Evolutionary conservation across 2,888 invertebrate species (phyloP), one percentile per base, ranked within the genome.

Genomic region (Campaea margaritaria): DNA sequence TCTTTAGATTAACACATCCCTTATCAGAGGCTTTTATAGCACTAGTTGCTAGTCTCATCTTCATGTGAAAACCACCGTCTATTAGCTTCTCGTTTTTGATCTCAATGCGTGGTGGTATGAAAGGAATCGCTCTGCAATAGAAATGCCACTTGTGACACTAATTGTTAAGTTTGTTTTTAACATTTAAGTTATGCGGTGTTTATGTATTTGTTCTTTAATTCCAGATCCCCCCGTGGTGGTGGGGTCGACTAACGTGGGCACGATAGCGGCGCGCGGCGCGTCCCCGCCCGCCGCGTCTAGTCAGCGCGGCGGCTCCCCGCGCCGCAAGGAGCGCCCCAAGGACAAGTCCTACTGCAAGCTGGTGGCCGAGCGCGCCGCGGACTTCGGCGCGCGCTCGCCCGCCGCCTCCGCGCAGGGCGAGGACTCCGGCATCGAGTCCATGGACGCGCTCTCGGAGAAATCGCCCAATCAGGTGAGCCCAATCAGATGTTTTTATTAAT

Each of bases 401-500:
- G 85, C 85, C 70, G 89, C 90, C 16, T 93, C 93, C 66, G 92
- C 93, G 39, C 95, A 95, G 75, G 97, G 97, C 44, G 97, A 97
- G 81, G 97, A 97, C 86, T 97, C 97, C 57, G 97, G 97, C 13
- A 97, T 97, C 57, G 97, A 97, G 83, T 97, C 97, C 38, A 97
- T 97, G 97, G 97, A 98, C 82, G 97, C 97, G 1, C 87, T 97
- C n/a, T 97, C 97, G 15, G 97, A 98, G 83, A 97, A 97, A 82
- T 96, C 96, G 65, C 96, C 96, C n/a, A 96, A 97, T 85, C 97
- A 97, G 82, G 96, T 96, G 86, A 57, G 63, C n/a, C n/a, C n/a
- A n/a, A n/a, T n/a, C n/a, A n/a, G n/a, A n/a, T n/a, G n/a, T n/a
- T n/a, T n/a, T n/a, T n/a, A n/a, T n/a, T n/a, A n/a, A n/a, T n/a